Evolutionary conservation across 2,113 vertebrate species (phyloP), one percentile per base, ranked within the genome.

Genomic region (Zeus faber): DNA sequence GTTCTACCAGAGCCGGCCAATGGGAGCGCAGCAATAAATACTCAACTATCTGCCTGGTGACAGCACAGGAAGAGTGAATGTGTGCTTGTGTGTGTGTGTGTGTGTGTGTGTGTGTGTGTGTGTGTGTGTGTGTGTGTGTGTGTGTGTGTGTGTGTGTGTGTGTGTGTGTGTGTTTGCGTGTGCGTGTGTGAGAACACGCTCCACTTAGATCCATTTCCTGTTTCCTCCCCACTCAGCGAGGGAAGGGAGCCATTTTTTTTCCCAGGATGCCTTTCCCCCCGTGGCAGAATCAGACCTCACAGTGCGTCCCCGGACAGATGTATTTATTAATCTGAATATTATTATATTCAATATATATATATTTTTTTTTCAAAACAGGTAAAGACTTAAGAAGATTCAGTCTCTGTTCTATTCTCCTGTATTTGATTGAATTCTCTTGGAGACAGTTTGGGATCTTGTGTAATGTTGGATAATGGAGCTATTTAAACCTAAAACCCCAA

Each of bases 141-240:
- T 59, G 65, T 58, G 41, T 55, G 54, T 54, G 65, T 49, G 61
- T 57, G 59, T 43, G 64, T 50, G 66, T 70, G 67, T 67, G 78
- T 66, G 70, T 59, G 41, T 52, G 44, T 23, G 22, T 22, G 41
- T 44, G 20, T 22, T 18, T 46, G 21, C 56, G 54, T 31, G 53
- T 6, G 39, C 24, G 21, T 56, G 54, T 31, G 53, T 6, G 39
- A 68, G 66, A 79, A 80, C 73, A 54, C 45, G 50, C 55, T 64
- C 24, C 24, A 61, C 57, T 49, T 68, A 68, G 45, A 58, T 72
- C 66, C 65, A 65, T 77, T 80, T 84, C 76, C 77, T 76, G 74
- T 79, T 76, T 64, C 56, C 67, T 77, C 37, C 49, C 71, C 53
- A 71, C 54, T 47, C 49, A 46, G 64, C 61, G 41, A 14, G 29